Evolutionary conservation across 2,888 invertebrate genomes (phyloP).

Genomic region (Campoletis raptor): DNA sequence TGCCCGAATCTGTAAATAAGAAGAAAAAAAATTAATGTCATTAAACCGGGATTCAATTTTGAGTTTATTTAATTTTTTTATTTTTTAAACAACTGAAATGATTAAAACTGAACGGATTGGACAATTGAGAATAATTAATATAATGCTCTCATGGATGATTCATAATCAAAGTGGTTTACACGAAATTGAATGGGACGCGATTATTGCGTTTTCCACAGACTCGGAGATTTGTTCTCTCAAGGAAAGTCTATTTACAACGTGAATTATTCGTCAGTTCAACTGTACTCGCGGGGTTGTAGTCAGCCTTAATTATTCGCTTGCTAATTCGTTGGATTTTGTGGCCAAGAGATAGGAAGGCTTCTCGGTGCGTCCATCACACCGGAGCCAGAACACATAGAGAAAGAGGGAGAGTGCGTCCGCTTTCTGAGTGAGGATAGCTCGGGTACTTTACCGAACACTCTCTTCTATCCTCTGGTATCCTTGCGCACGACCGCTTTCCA

Average conservation of each 20-base stretch:
- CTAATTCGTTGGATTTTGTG: conserved; percentile 62
- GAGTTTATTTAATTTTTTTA: neutral
- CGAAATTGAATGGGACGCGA: neutral
- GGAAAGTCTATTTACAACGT: conserved; percentile 45
- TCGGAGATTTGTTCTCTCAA: conserved; percentile 25
- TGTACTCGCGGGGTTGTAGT: conserved; percentile 38
- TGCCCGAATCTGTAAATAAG: neutral
- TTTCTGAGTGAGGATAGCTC: conserved; percentile 21
- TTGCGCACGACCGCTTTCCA: conserved; percentile 43
- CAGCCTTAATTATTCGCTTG: conserved; percentile 62
- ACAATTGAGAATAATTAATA: neutral
- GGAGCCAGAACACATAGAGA: conserved; percentile 12
- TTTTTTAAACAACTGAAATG: neutral
- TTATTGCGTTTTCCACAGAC: conserved; percentile 11
- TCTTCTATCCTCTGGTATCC: conserved; percentile 39
- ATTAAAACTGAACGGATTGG: neutral
- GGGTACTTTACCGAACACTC: conserved; percentile 27
- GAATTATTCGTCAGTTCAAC: conserved; percentile 39
- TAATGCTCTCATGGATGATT: neutral
- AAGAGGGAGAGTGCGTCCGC: conserved; percentile 13
- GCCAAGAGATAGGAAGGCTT: conserved; percentile 64
- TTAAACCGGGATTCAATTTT: neutral
- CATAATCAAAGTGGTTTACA: neutral
- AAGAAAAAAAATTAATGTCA: conserved; percentile 7
- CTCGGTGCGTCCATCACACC: conserved; percentile 59